Evolutionary conservation across 30 jellyfish, hydroid and myxozoan genomes (phyloP).

Genomic region (Aurelia sp.): DNA sequence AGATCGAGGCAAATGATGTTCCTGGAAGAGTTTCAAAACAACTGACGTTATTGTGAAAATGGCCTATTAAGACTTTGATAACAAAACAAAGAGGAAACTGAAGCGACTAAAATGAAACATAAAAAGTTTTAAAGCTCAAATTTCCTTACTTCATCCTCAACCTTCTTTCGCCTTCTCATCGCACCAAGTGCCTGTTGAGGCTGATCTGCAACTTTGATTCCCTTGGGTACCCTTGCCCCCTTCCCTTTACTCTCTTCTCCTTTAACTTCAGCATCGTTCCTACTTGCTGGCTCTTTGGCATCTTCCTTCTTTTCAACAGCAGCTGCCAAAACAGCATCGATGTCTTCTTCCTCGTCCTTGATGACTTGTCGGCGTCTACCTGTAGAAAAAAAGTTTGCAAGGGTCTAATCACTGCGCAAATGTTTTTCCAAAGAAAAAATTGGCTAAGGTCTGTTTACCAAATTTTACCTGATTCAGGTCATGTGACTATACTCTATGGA

Average conservation of each 20-base stretch:
- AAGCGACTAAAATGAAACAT: background rate
- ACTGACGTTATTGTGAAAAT: no score
- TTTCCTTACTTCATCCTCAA: slow-evolving; percentile 43
- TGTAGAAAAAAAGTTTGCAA: background rate
- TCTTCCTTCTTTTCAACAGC: background rate
- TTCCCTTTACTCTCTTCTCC: background rate
- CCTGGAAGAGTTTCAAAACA: no score
- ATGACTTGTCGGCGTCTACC: slow-evolving; percentile 35
- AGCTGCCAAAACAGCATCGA: slow-evolving; percentile 11
- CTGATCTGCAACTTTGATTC: slow-evolving; percentile 10
- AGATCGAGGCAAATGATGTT: no score
- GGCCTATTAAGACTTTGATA: no score
- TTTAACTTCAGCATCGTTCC: background rate
- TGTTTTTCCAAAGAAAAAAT: no score
- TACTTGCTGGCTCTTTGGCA: background rate
- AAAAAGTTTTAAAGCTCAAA: background rate
- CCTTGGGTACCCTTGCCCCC: slow-evolving; percentile 32
- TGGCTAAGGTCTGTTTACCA: no score
- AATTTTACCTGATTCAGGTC: no score
- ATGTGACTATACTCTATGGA: no score
- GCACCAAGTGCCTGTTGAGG: slow-evolving; percentile 15
- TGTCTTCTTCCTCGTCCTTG: slow-evolving; percentile 38
- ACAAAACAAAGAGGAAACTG: no score
- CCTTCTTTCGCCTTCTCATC: slow-evolving; percentile 20
- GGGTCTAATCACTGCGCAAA: no score